Conservation (phyloP, 2,113 vertebrate genomes). For the Mesembrinibis cayennensis region DNA sequence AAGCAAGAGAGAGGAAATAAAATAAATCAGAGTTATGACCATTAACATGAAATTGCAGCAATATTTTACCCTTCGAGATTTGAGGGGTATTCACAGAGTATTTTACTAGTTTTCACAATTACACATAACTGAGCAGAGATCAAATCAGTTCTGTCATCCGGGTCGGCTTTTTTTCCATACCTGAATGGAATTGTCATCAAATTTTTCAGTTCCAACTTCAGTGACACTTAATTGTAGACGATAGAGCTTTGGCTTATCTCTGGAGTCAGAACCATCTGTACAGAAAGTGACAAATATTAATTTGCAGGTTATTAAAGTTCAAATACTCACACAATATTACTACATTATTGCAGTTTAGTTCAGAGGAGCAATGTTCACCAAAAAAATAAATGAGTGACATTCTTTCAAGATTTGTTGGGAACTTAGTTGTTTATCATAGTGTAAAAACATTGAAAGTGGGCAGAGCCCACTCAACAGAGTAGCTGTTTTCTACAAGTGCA, state of each 20-base stretch:
- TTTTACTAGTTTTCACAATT: background rate
- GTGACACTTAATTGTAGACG: slow-evolving; percentile 95
- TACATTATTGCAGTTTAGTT: background rate
- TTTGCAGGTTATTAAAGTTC: background rate
- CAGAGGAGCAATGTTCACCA: background rate
- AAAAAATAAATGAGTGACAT: background rate
- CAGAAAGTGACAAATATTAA: background rate
- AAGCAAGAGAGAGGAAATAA: background rate
- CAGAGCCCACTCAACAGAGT: background rate
- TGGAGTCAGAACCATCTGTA: slow-evolving; percentile 94
- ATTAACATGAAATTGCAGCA: background rate
- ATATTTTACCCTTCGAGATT: background rate
- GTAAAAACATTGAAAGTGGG: background rate
- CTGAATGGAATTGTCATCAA: slow-evolving; percentile 93
- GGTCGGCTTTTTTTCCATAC: slow-evolving; percentile 61
- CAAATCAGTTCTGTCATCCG: background rate
- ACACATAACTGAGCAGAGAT: background rate
- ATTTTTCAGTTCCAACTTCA: slow-evolving; percentile 94
- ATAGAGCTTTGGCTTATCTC: slow-evolving; percentile 98
- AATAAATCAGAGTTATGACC: background rate
- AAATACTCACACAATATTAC: background rate
- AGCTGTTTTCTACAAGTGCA: background rate
- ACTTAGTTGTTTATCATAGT: background rate
- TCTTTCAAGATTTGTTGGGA: background rate
- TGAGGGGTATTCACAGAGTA: background rate